Conservation (phyloP, 2,113 vertebrate genomes). For the Ptilonorhynchus violaceus region DNA sequence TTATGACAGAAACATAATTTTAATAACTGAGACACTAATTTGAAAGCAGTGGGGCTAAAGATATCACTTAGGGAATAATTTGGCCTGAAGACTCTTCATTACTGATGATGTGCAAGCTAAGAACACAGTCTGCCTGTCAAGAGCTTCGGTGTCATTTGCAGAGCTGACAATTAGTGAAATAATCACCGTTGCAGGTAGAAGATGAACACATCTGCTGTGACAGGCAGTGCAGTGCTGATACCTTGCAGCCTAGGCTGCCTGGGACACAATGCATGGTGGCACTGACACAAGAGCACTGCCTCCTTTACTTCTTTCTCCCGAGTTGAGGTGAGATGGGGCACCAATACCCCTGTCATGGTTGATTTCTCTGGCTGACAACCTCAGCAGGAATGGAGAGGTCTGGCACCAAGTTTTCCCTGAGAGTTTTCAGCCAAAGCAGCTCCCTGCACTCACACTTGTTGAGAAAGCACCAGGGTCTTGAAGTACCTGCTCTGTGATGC, state of each 20-base stretch:
- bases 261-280: background rate
- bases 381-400: background rate
- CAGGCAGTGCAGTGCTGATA: background rate
- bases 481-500: background rate
- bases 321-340: background rate
- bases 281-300: background rate
- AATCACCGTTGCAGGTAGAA: background rate
- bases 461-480: background rate
- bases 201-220: background rate
- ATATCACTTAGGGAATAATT: background rate
- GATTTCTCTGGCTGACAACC: background rate
- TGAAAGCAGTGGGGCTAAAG: background rate
- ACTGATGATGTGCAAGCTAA: background rate
- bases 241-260: background rate
- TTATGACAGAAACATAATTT: slow-evolving; percentile 7
- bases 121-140: background rate
- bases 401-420: background rate
- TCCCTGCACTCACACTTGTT: background rate
- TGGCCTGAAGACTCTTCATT: background rate
- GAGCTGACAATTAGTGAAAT: slow-evolving; percentile 21
- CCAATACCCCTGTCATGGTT: background rate
- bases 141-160: background rate
- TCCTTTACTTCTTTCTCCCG: background rate
- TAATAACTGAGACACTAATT: slow-evolving; percentile 1
- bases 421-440: background rate